phyloP scores from a whole-genome alignment of 2,113 vertebrate genomes.

The Halcyon senegalensis region DNA sequence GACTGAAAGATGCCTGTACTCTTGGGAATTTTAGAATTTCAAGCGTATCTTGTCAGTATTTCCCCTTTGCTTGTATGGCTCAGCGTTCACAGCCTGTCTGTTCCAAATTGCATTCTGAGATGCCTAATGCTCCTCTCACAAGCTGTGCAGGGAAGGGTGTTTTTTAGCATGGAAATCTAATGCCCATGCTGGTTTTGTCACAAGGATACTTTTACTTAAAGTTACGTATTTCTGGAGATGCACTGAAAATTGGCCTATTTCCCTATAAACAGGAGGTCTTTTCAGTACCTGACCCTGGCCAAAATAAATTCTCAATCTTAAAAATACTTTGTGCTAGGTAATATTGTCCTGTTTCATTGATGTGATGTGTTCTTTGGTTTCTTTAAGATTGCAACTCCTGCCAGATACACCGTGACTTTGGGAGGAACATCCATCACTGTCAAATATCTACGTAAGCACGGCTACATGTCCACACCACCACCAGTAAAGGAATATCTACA shows the following conservation, averaged over 20 bases:
- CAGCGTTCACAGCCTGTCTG: neutral
- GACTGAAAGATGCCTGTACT: neutral
- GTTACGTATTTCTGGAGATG: neutral
- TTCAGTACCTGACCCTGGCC: neutral
- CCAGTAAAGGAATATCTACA: slow-evolving; percentile 93
- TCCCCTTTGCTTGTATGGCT: neutral
- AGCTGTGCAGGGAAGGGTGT: neutral
- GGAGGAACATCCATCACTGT: slow-evolving; percentile 92
- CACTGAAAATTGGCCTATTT: neutral
- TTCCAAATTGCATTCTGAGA: neutral
- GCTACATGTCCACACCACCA: slow-evolving; percentile 92
- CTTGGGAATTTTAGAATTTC: neutral
- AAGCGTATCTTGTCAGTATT: neutral
- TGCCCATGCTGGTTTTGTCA: neutral
- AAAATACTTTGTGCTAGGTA: neutral
- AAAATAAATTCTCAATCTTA: neutral
- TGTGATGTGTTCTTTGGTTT: neutral
- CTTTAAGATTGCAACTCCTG: slow-evolving; percentile 92
- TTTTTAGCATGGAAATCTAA: neutral
- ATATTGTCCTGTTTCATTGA: neutral
- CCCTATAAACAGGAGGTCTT: neutral
- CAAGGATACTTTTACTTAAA: neutral
- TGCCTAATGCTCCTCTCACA: neutral
- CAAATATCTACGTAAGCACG: slow-evolving; percentile 88
- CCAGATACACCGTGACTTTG: slow-evolving; percentile 91